Evolutionary conservation across 2,113 vertebrate species (phyloP), one percentile per base, ranked within the genome.

Genomic region (Channa argus): DNA sequence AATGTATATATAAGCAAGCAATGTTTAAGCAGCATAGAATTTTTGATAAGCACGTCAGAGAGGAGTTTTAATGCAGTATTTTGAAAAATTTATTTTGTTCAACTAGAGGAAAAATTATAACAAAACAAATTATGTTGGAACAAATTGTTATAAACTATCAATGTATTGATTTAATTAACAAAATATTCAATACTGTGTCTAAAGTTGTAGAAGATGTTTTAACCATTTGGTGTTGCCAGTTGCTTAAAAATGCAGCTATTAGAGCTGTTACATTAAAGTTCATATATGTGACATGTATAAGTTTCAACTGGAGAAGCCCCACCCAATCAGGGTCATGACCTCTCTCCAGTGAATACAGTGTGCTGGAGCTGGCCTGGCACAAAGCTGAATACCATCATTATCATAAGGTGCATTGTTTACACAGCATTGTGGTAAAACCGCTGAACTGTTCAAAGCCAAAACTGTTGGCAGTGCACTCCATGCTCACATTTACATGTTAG

Each of bases 391-490:
- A 49, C 69, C 33, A 0, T 14, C 51, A 69, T 78, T 83, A 66
- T 86, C 75, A 74, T 37, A 36, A 38, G 13, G 9, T n/a, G 61
- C 76, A 64, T 83, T 86, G 86, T 88, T 83, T 63, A 66, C 24
- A 5, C 14, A 10, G 47, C 52, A 65, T 65, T 85, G 84, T 85
- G 77, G 58, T 10, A 45, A 88, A 88, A 91, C 78, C 33, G 91
- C 91, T 92, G 91, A 90, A 75, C 66, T 72, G 86, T 63, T 82
- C 14, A 71, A 74, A 80, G 15, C 53, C 3, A n/a, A 87, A 90
- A 77, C 13, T 87, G 87, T 85, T 68, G 71, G 72, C 86, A 70
- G 81, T 86, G 89, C 91, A 89, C 74, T 90, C 71, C 74, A 56
- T 41, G n/a, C 46, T n/a, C 68, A 79, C 64, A 0, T 55, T 59